phyloP scores from a whole-genome alignment of 53 echinoderm and acorn worm genomes.

The Paelopatides confundens region DNA sequence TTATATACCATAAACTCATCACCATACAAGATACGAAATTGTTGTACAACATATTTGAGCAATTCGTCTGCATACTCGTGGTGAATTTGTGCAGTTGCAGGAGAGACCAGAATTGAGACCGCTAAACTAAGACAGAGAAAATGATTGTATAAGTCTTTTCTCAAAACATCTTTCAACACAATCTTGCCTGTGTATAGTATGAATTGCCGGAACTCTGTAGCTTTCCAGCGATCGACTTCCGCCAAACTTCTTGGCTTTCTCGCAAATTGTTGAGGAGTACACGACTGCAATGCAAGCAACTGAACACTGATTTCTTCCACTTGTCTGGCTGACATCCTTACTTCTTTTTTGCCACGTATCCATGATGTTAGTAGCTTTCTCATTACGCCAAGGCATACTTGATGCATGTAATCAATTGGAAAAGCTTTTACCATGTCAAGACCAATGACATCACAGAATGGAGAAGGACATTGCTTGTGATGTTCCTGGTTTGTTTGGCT shows the following conservation, averaged over 20 bases:
- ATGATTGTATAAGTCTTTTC: constrained; percentile 55
- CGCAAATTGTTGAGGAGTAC: not conserved
- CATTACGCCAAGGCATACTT: not conserved
- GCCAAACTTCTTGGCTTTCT: too few relatives aligned
- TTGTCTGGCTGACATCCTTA: not conserved
- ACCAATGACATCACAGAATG: not conserved
- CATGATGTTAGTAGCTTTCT: not conserved
- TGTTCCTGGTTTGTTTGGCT: not conserved
- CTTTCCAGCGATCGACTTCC: too few relatives aligned
- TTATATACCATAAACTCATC: constrained; percentile 78
- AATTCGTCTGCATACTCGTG: constrained; percentile 62
- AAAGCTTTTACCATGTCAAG: not conserved
- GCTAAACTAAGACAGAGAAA: constrained; percentile 73
- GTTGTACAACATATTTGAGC: constrained; percentile 63
- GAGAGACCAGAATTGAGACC: constrained; percentile 45
- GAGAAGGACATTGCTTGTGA: not conserved
- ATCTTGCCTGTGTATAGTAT: too few relatives aligned
- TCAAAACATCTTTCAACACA: constrained; percentile 37
- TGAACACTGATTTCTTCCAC: not conserved
- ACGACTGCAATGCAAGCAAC: not conserved
- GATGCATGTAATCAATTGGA: not conserved
- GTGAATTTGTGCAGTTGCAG: constrained; percentile 41
- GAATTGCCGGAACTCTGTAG: too few relatives aligned
- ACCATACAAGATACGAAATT: constrained; percentile 69
- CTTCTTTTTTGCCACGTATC: not conserved